Evolutionary conservation across 2,113 vertebrate species (phyloP), one percentile per base, ranked within the genome.

Genomic region (Pseudolaguvia tuberculata): DNA sequence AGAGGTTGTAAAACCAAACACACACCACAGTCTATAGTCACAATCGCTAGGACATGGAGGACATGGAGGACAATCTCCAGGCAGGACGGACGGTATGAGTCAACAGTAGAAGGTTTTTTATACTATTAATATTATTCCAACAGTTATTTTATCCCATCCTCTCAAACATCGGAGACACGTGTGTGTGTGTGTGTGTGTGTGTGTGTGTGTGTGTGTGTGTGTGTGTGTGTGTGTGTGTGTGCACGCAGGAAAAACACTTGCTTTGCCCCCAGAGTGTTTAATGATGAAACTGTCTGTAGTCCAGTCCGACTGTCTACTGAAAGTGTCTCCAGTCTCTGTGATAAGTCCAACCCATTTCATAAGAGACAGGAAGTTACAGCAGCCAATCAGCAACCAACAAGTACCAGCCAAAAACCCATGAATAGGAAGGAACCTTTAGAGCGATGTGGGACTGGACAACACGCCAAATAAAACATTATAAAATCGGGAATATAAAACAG

Each of bases 371-470:
- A 62, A 23, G 75, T 70, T 5, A 7, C 56, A 68, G 14, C 29
- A 77, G 66, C 81, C 78, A 82, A 78, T 82, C 78, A 74, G 61
- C 71, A 56, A 77, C 70, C 81, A 78, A 80, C 79, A 83, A 76
- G 79, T 80, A 83, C 71, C 56, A 78, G 25, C 27, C 75, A 39
- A 55, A 20, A 4, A 61, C 21, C 31, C 27, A 78, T 80, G 63
- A 76, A 78, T 80, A 70, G 58, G 57, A 66, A 73, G 66, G 65
- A 29, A 80, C 45, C 9, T 77, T 25, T 23, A 31, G 65, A 42
- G 48, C 71, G 50, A 56, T n/a, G 52, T 23, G 52, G 53, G 55
- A 58, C 50, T 73, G 39, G 39, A 42, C 31, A 35, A 35, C 6
- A 35, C 21, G 2, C 35, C 50, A 57, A 69, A 29, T 35, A 74